Evolutionary conservation across 2,797 vertebrate genomes (phyloP).

Genomic region (Rhinichthys osculus): DNA sequence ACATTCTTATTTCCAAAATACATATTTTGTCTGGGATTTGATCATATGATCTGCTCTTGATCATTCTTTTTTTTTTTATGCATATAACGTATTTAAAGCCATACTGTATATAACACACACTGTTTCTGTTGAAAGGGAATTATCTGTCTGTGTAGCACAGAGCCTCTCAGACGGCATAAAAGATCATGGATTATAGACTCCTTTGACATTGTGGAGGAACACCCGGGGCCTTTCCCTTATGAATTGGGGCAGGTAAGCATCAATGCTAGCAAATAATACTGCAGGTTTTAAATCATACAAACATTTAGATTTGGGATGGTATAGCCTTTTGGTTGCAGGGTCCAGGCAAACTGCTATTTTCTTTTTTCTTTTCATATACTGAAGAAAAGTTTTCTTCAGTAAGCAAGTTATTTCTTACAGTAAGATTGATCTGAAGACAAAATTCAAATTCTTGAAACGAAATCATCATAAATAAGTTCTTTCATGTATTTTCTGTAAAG

Average conservation of each 20-base stretch:
- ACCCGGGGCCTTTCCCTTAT: constrained; percentile 74
- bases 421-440: neutral
- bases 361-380: too few species aligned
- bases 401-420: neutral
- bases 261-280: neutral
- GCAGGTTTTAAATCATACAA: neutral
- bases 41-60: neutral
- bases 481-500: too few species aligned
- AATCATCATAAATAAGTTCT: neutral
- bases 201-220: constrained; percentile 72
- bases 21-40: neutral
- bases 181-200: constrained; percentile 74
- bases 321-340: neutral
- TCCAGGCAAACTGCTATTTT: neutral
- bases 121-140: constrained; percentile 58
- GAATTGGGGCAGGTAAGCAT: constrained; percentile 69
- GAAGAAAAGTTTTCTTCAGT: neutral
- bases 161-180: constrained; percentile 62
- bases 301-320: neutral
- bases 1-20: neutral
- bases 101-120: neutral
- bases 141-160: constrained; percentile 49
- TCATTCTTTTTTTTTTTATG: neutral
- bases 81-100: neutral
- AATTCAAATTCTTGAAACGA: neutral